A percentile compares a stretch with the other conserved stretches of the same genome.
These are phyloP conservation scores for Crotophaga sulcirostris DNA, from an alignment of 2,113 vertebrate genomes.

Conservation along the genomic window DNA sequence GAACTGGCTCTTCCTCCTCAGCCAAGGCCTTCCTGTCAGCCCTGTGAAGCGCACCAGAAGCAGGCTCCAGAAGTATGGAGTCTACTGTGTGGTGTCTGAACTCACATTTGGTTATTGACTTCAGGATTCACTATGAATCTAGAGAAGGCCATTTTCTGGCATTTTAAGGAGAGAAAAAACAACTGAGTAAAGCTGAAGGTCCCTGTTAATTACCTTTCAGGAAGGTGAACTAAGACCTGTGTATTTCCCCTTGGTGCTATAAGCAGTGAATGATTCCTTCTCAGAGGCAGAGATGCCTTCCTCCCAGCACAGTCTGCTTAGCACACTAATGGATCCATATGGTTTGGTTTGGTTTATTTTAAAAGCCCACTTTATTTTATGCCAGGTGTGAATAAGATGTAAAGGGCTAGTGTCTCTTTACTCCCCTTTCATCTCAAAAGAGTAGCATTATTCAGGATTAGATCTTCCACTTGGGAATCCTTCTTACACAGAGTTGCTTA, in stretches of 20 bases:
- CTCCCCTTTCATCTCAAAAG: neutral
- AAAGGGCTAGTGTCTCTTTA: conserved; percentile 4
- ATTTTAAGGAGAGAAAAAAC: neutral
- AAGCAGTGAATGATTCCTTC: neutral
- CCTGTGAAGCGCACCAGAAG: neutral
- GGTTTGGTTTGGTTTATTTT: neutral
- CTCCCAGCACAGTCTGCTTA: neutral
- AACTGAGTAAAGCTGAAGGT: neutral
- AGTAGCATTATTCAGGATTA: neutral
- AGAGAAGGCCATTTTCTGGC: neutral
- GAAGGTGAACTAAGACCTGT: neutral
- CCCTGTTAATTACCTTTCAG: neutral
- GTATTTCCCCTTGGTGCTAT: neutral
- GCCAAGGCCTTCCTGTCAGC: neutral
- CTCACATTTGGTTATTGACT: neutral
- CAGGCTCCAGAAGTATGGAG: neutral
- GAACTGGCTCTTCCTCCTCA: neutral
- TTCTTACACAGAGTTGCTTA: neutral
- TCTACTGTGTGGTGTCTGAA: neutral
- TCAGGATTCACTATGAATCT: neutral
- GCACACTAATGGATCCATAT: neutral
- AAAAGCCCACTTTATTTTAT: conserved; percentile 14
- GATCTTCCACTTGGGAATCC: conserved; percentile 27
- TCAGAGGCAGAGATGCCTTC: neutral
- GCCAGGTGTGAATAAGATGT: neutral